These are phyloP conservation scores for Nesoenas mayeri DNA, from an alignment of 2,113 vertebrate genomes.

Conservation along the genomic window DNA sequence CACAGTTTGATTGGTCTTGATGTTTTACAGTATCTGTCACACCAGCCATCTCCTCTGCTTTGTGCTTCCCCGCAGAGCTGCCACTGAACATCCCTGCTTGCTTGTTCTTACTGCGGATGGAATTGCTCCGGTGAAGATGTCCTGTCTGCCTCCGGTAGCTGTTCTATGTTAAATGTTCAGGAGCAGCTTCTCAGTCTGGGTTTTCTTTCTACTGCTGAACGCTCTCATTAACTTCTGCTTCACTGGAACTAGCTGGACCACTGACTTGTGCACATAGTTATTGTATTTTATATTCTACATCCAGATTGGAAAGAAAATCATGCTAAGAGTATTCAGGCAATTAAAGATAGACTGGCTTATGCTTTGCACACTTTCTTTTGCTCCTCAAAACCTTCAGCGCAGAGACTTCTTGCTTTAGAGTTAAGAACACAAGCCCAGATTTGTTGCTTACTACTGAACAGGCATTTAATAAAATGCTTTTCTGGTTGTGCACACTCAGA, in stretches of 20 bases:
- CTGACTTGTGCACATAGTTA: neutral
- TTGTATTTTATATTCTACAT: neutral
- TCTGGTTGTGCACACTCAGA: neutral
- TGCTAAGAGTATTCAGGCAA: neutral
- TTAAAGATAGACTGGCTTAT: neutral
- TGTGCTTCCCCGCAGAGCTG: rapidly evolving
- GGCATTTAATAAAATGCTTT: neutral
- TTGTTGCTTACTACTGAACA: neutral
- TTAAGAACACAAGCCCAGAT: neutral
- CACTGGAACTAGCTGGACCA: neutral
- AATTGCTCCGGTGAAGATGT: neutral
- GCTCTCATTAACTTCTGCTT: neutral
- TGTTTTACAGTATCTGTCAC: neutral
- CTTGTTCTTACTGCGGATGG: neutral
- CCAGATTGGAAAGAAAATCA: neutral
- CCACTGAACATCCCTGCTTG: neutral
- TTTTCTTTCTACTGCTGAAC: neutral
- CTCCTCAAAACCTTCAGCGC: neutral
- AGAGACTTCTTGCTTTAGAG: neutral
- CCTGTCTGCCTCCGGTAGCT: neutral
- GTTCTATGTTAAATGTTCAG: neutral
- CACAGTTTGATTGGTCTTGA: neutral
- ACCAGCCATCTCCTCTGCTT: neutral
- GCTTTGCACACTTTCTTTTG: neutral
- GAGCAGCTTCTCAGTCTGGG: neutral